phyloP scores from a whole-genome alignment of 2,113 vertebrate genomes.

The Pontoporia blainvillei region DNA sequence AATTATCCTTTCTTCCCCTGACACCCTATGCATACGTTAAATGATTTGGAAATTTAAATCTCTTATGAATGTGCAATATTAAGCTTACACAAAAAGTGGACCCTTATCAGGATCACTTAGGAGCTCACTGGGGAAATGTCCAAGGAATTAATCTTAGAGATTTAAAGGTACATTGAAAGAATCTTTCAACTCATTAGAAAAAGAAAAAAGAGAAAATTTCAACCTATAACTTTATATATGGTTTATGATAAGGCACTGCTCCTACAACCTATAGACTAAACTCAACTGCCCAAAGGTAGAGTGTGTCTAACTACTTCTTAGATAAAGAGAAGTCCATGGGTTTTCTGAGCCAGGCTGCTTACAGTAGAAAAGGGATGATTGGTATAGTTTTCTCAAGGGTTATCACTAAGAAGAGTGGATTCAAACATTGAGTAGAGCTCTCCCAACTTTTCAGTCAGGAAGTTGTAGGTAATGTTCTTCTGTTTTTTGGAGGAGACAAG shows the following conservation, averaged over 20 bases:
- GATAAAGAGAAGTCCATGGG: not conserved
- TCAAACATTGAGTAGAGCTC: not conserved
- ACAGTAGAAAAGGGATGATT: not conserved
- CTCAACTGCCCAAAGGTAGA: not conserved
- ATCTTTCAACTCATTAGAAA: not conserved
- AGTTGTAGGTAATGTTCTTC: not conserved
- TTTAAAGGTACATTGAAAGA: not conserved
- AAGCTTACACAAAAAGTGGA: not conserved
- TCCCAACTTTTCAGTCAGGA: not conserved
- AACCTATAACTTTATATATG: not conserved
- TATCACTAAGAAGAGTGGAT: not conserved
- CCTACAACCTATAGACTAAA: not conserved
- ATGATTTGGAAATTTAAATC: not conserved
- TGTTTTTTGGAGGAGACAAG: not conserved
- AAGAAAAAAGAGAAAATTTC: not conserved
- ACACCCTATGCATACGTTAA: not conserved
- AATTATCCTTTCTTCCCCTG: not conserved
- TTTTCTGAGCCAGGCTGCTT: not conserved
- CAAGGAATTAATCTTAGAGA: not conserved
- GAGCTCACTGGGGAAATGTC: not conserved
- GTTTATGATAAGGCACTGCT: not conserved
- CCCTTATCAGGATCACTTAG: not conserved
- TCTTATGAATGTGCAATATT: not conserved
- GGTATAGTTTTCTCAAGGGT: not conserved
- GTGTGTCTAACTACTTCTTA: not conserved